phyloP scores from a whole-genome alignment of 1,140 invertebrate species.

The Babylonia areolata region DNA sequence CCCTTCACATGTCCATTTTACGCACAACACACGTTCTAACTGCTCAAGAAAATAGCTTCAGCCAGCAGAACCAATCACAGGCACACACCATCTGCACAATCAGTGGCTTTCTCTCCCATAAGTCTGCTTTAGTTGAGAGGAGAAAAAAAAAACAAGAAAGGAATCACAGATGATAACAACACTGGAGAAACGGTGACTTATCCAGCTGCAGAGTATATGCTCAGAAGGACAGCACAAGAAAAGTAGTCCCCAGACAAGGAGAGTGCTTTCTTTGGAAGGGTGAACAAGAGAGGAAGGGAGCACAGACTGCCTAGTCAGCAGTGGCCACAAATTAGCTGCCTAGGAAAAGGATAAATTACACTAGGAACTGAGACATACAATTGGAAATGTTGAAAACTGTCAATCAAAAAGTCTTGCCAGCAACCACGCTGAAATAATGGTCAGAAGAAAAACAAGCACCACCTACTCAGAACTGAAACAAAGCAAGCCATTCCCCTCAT shows the following conservation, averaged over 20 bases:
- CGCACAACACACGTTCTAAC: neutral
- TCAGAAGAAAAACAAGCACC: neutral
- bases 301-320: neutral
- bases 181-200: neutral
- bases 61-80: neutral
- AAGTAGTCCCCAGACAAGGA: neutral
- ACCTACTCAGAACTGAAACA: neutral
- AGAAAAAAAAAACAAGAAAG: too few species aligned
- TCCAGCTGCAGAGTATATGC: neutral
- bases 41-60: neutral
- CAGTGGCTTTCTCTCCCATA: neutral
- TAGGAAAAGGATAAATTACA: neutral
- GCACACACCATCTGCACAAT: neutral
- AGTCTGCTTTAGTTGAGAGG: too few species aligned
- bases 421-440: neutral
- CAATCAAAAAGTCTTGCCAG: neutral
- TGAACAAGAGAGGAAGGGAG: neutral
- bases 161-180: too few species aligned
- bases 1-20: too few species aligned
- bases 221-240: neutral
- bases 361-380: neutral
- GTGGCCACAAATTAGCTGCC: neutral
- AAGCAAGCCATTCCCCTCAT: neutral
- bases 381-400: neutral
- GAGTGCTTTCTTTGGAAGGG: neutral